phyloP scores from a whole-genome alignment of 2,113 vertebrate species.

The Myiozetetes cayanensis region DNA sequence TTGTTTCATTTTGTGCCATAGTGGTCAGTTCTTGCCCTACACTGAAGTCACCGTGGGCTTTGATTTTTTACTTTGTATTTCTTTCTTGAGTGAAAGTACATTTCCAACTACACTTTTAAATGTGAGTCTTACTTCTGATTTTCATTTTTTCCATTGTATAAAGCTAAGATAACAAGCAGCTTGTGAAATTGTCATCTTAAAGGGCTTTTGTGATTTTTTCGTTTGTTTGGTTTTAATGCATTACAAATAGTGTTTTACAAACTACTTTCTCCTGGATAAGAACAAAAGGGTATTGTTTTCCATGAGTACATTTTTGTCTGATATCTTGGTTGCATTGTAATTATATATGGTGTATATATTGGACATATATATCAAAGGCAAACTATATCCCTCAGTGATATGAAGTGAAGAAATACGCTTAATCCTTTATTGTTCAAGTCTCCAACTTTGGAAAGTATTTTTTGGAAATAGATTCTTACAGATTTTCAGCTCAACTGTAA shows the following conservation, averaged over 20 bases:
- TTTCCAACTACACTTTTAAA: background rate
- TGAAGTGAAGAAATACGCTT: background rate
- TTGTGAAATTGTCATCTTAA: background rate
- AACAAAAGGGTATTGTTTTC: background rate
- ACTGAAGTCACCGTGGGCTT: background rate
- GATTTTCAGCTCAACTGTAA: slow-evolving; percentile 39
- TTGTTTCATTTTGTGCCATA: background rate
- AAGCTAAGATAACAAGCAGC: background rate
- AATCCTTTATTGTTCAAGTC: background rate
- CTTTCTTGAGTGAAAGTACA: background rate
- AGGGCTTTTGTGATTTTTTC: background rate
- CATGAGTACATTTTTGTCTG: background rate
- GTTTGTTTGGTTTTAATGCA: background rate
- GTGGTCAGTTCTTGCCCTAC: background rate
- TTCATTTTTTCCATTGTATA: background rate
- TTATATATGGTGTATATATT: background rate
- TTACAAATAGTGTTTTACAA: background rate
- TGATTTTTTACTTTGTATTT: background rate
- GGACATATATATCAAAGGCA: background rate
- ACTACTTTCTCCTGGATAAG: background rate
- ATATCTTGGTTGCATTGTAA: background rate
- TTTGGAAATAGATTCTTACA: background rate
- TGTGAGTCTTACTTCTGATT: background rate
- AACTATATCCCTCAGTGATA: background rate
- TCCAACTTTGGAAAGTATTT: background rate